A percentile compares a stretch with the other conserved stretches of the same genome.
Conservation (phyloP, 2,797 vertebrate genomes). For the Tapera naevia region DNA sequence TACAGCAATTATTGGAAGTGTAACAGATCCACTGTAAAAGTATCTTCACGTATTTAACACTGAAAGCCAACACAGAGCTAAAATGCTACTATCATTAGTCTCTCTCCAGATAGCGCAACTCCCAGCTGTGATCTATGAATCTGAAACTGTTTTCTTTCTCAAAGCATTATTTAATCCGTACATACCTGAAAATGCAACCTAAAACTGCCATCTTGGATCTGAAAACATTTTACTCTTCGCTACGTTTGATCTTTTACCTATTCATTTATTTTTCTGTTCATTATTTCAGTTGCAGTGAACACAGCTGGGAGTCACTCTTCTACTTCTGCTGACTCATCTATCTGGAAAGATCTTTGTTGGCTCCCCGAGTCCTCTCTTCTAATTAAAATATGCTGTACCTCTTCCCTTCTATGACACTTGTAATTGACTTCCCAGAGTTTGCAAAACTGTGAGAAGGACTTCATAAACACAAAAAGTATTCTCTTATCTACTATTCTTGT, state of each 20-base stretch:
- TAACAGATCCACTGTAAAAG: background rate
- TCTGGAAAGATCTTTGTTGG: background rate
- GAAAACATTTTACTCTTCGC: background rate
- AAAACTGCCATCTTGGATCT: background rate
- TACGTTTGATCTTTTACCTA: background rate
- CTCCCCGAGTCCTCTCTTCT: background rate
- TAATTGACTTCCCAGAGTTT: background rate
- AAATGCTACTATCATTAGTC: background rate
- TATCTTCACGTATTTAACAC: background rate
- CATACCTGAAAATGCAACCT: background rate
- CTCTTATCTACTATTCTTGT: background rate
- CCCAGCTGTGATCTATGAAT: background rate
- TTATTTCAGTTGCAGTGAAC: constrained; percentile 1
- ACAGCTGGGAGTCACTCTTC: background rate
- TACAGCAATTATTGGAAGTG: background rate
- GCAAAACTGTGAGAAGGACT: background rate
- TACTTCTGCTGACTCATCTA: background rate
- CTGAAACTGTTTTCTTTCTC: background rate
- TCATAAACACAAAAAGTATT: background rate
- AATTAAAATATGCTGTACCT: background rate
- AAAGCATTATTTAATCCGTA: background rate
- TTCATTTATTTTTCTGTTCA: background rate
- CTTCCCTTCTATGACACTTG: background rate
- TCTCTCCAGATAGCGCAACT: background rate
- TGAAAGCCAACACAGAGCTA: background rate